Percentiles rank a stretch among this genome's conserved stretches.
Evolutionary conservation across 2,888 invertebrate species (phyloP).

Genomic region (Scaeva pyrastri): DNA sequence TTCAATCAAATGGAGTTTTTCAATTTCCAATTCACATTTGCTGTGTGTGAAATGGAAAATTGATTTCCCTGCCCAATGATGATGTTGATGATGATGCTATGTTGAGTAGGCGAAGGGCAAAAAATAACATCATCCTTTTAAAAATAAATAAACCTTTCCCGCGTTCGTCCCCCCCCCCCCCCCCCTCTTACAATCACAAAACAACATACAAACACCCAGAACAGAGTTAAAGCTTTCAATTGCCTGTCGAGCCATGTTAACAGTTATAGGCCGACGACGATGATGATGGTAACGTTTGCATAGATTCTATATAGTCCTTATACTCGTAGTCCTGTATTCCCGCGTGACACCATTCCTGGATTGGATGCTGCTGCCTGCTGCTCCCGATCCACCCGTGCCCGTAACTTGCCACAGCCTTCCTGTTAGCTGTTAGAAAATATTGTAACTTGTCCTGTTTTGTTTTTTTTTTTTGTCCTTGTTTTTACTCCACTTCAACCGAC

Average conservation of each 20-base stretch:
- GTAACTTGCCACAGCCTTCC: background rate
- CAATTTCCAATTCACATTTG: conserved; percentile 41
- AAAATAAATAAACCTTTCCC: conserved; percentile 39
- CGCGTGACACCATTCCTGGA: background rate
- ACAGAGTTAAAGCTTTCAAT: background rate
- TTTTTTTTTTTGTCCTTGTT: background rate
- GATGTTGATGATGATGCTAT: background rate
- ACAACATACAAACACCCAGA: background rate
- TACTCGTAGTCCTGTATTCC: background rate
- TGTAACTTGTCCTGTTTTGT: conserved; percentile 26
- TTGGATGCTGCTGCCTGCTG: no score
- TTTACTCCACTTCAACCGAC: conserved; percentile 1
- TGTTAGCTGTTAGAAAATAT: background rate
- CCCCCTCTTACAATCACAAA: background rate
- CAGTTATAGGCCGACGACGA: conserved; percentile 9
- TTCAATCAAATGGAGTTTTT: conserved; percentile 62
- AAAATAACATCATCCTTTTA: conserved; percentile 16
- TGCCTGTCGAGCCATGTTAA: conserved; percentile 24
- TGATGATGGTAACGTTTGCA: conserved; percentile 12
- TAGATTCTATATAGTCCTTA: background rate
- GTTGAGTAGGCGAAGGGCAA: background rate
- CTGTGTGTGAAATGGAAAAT: conserved; percentile 41
- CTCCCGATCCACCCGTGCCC: no score
- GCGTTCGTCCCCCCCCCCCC: no score
- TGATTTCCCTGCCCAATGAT: conserved; percentile 34